A percentile compares a stretch with the other conserved stretches of the same genome.
phyloP scores from a whole-genome alignment of 2,113 vertebrate species.

The Eidolon helvum region DNA sequence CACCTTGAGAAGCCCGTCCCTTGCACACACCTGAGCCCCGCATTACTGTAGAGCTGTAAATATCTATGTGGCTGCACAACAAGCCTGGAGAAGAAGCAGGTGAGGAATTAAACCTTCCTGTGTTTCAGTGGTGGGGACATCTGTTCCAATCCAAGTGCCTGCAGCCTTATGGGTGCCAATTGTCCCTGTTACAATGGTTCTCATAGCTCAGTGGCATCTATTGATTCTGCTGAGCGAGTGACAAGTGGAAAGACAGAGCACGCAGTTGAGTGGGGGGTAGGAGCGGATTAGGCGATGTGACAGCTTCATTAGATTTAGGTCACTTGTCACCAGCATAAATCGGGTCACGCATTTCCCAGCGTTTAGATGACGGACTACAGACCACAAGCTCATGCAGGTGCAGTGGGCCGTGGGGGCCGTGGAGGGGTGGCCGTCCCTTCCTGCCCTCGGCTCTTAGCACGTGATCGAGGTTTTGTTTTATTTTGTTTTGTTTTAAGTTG shows the following conservation, averaged over 20 bases:
- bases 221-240: neutral
- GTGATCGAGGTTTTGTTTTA: neutral
- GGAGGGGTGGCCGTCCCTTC: neutral
- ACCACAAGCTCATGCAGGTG: neutral
- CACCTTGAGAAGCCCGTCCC: neutral
- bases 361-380: rapidly evolving
- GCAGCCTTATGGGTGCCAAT: rapidly evolving
- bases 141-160: rapidly evolving
- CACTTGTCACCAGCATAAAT: neutral
- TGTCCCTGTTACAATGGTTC: rapidly evolving
- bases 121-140: neutral
- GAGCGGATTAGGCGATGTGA: neutral
- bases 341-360: neutral
- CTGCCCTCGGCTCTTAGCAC: too few species aligned
- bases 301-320: neutral
- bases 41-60: too few species aligned
- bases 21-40: neutral
- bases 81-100: too few species aligned
- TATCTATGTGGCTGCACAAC: rapidly evolving
- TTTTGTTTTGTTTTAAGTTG: too few species aligned
- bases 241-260: neutral
- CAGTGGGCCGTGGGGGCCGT: neutral
- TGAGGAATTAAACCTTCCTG: neutral
- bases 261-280: too few species aligned
- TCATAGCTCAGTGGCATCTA: neutral